Percentiles rank a stretch among this genome's conserved stretches.
Conservation (phyloP, 2,797 vertebrate species). For the Lemur catta region DNA sequence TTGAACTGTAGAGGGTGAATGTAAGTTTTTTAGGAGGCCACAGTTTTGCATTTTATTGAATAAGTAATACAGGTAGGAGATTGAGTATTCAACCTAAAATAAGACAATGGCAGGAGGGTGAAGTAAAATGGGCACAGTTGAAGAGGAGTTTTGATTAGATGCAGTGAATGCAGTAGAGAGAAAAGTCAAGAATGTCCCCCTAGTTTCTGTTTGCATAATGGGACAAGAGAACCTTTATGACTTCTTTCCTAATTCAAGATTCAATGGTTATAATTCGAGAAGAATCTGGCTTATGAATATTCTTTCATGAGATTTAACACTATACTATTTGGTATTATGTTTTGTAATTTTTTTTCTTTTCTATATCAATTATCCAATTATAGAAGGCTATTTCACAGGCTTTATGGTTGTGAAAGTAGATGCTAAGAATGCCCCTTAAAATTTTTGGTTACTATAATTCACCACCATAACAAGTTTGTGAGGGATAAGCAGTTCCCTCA, state of each 20-base stretch:
- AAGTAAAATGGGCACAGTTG: background rate
- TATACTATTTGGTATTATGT: slow-evolving; percentile 24
- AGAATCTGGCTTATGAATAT: background rate
- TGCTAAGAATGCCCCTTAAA: background rate
- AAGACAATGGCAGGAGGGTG: background rate
- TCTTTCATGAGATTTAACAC: slow-evolving; percentile 6
- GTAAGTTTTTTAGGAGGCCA: background rate
- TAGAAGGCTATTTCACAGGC: background rate
- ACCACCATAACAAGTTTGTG: background rate
- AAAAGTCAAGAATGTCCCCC: background rate
- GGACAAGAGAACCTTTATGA: background rate
- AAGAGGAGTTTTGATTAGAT: background rate
- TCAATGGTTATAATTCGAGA: background rate
- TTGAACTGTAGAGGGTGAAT: background rate
- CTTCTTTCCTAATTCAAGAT: background rate
- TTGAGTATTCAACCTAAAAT: background rate
- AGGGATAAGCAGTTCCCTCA: background rate
- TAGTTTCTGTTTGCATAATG: background rate
- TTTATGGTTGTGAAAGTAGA: slow-evolving; percentile 22
- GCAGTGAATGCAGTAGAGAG: background rate
- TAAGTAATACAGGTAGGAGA: background rate
- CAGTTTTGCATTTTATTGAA: background rate
- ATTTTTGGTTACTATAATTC: background rate
- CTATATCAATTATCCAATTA: background rate
- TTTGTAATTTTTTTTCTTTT: slow-evolving; percentile 23